A percentile compares a stretch with the other conserved stretches of the same genome.
These are phyloP conservation scores for Meghimatium bilineatum DNA, from an alignment of 2,888 invertebrate genomes.

Conservation along the genomic window DNA sequence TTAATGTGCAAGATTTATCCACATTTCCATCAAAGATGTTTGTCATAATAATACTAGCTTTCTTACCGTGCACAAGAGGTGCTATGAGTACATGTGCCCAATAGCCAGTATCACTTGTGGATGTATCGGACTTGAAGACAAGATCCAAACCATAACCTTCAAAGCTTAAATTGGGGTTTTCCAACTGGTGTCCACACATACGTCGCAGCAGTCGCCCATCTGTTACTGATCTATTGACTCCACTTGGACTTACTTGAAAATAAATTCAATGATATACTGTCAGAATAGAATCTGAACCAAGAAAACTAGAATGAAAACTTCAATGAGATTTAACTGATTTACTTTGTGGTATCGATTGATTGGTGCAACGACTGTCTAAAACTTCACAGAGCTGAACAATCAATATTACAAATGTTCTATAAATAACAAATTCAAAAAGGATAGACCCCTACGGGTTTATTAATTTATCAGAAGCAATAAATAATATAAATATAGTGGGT, in stretches of 20 bases:
- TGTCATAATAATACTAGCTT: not conserved
- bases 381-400: too few relatives aligned
- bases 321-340: too few relatives aligned
- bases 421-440: too few relatives aligned
- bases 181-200: slow-evolving; percentile 40
- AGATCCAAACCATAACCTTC: slow-evolving; percentile 49
- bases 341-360: too few relatives aligned
- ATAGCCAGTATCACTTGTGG: slow-evolving; percentile 49
- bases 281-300: too few relatives aligned
- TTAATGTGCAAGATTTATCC: too few relatives aligned
- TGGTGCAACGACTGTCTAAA: too few relatives aligned
- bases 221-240: not conserved
- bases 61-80: slow-evolving; percentile 47
- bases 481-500: too few relatives aligned
- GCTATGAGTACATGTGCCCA: slow-evolving; percentile 46
- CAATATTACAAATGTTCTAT: too few relatives aligned
- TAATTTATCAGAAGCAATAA: too few relatives aligned
- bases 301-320: too few relatives aligned
- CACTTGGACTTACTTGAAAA: not conserved
- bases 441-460: too few relatives aligned
- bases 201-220: not conserved
- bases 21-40: not conserved
- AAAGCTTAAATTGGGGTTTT: slow-evolving; percentile 47
- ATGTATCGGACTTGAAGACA: slow-evolving; percentile 51
- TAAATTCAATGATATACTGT: not conserved